These are phyloP conservation scores for Hypothenemus hampei DNA, from an alignment of 1,140 invertebrate species.

Conservation along the genomic window DNA sequence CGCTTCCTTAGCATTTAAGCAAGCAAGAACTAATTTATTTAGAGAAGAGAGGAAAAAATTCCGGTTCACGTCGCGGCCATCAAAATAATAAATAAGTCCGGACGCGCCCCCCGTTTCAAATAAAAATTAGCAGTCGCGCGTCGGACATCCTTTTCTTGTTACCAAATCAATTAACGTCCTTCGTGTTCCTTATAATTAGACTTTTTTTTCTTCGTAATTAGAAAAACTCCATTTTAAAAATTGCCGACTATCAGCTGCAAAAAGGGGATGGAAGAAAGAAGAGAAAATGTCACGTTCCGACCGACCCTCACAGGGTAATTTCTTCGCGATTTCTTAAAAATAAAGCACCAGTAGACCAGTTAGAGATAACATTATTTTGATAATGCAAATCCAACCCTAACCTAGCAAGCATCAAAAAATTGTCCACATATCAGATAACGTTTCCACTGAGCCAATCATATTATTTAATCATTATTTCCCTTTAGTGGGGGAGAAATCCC, in stretches of 20 bases:
- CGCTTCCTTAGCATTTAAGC: no score
- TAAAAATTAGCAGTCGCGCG: slow-evolving; percentile 29
- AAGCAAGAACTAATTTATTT: no score
- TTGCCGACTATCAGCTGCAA: slow-evolving; percentile 27
- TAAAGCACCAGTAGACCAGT: not conserved
- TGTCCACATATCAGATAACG: not conserved
- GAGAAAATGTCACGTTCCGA: not conserved
- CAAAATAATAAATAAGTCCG: slow-evolving; percentile 37
- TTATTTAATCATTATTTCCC: not conserved
- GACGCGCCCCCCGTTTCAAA: slow-evolving; percentile 25
- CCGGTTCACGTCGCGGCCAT: slow-evolving; percentile 22
- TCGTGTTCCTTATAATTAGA: slow-evolving; percentile 40
- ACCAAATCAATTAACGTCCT: slow-evolving; percentile 41
- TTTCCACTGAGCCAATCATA: not conserved
- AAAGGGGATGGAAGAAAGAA: not conserved
- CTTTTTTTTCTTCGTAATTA: slow-evolving; percentile 35
- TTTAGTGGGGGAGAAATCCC: not conserved
- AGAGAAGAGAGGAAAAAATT: no score
- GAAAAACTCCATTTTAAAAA: slow-evolving; percentile 42
- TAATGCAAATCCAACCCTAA: not conserved
- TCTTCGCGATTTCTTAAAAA: not conserved
- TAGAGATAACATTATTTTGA: not conserved
- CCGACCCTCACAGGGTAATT: not conserved
- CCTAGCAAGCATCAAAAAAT: not conserved
- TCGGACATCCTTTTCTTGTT: slow-evolving; percentile 38